Evolutionary conservation across 2,113 vertebrate species (phyloP).

Genomic region (Chloroceryle aenea): DNA sequence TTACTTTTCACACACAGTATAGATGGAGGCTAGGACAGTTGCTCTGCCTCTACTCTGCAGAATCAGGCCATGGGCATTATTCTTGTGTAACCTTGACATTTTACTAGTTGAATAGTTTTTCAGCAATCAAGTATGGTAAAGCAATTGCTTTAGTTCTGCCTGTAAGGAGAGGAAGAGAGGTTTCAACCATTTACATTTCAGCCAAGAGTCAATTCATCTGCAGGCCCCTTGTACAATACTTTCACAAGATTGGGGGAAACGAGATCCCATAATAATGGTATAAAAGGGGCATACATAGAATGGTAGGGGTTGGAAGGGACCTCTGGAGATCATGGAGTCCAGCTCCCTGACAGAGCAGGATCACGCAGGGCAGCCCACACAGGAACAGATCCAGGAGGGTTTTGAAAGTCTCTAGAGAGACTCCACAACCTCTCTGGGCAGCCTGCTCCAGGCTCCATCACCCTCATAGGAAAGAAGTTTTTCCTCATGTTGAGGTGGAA

Average conservation of each 20-base stretch:
- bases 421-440: too few species aligned
- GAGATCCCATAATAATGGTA: background rate
- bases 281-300: background rate
- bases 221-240: background rate
- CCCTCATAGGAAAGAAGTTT: too few species aligned
- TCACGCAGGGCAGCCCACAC: too few species aligned
- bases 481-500: too few species aligned
- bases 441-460: too few species aligned
- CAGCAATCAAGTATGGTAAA: background rate
- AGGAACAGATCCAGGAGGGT: too few species aligned
- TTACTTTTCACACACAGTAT: background rate
- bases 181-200: background rate
- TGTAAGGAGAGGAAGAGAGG: background rate
- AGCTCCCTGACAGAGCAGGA: too few species aligned
- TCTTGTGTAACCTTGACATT: background rate
- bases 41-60: background rate
- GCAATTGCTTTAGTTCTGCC: background rate
- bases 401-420: too few species aligned
- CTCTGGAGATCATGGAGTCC: too few species aligned
- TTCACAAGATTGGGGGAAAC: fast-evolving
- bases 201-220: background rate
- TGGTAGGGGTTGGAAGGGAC: too few species aligned
- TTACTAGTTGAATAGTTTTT: background rate
- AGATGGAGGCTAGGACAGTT: background rate
- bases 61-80: background rate